Percentiles rank a stretch among this genome's conserved stretches.
Evolutionary conservation across 1,140 invertebrate species (phyloP).

Genomic region (Zelostemma sp.): DNA sequence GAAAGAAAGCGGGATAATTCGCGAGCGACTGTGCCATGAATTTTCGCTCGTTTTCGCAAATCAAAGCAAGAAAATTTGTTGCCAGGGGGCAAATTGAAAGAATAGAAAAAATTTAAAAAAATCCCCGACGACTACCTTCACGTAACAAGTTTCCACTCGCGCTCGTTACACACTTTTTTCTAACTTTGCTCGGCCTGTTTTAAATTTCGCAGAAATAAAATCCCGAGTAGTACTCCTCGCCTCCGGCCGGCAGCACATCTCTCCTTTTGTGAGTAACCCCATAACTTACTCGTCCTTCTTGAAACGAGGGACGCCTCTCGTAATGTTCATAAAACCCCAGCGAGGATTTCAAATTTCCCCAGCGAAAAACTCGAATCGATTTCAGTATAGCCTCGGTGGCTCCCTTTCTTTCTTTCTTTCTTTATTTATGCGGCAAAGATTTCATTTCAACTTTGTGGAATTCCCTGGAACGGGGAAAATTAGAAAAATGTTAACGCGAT

Average conservation of each 20-base stretch:
- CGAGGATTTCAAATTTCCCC: slow-evolving; percentile 26
- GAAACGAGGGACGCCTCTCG: slow-evolving; percentile 37
- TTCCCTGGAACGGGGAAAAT: too few relatives aligned
- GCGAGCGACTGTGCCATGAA: too few relatives aligned
- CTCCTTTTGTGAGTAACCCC: slow-evolving; percentile 39
- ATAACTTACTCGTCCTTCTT: slow-evolving; percentile 36
- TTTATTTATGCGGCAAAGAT: too few relatives aligned
- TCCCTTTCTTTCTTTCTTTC: slow-evolving; percentile 5
- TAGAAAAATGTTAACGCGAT: too few relatives aligned
- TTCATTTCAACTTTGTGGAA: too few relatives aligned
- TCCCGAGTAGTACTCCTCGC: slow-evolving; percentile 35
- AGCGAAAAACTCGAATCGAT: slow-evolving; percentile 23
- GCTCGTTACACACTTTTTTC: slow-evolving; percentile 21
- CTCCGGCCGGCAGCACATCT: slow-evolving; percentile 29
- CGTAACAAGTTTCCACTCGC: slow-evolving; percentile 38
- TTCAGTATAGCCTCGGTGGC: slow-evolving; percentile 7
- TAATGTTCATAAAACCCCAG: slow-evolving; percentile 34
- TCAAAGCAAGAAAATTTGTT: too few relatives aligned
- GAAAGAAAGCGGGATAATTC: too few relatives aligned
- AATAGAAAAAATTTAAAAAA: neutral
- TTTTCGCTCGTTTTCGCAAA: too few relatives aligned
- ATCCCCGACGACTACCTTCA: slow-evolving; percentile 39
- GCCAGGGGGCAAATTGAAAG: slow-evolving; percentile 31
- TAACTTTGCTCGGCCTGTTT: slow-evolving; percentile 36
- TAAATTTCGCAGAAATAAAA: slow-evolving; percentile 42